phyloP scores from a whole-genome alignment of 1,140 invertebrate genomes.

The Melanaphis sacchari region DNA sequence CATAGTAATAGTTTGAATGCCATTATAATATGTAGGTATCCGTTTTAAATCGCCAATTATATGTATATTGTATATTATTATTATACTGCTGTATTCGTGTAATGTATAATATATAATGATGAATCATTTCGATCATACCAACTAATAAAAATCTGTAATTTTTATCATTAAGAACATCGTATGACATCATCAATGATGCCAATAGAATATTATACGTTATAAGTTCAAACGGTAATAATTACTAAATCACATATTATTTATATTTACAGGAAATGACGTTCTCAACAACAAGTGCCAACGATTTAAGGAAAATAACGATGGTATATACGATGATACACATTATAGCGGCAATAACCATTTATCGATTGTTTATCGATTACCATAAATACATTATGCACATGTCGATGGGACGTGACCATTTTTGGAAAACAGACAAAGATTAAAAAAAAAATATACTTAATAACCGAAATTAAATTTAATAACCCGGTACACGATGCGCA shows the following conservation, averaged over 20 bases:
- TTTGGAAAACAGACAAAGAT: not conserved
- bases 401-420: not conserved
- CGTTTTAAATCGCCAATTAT: not conserved
- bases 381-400: not conserved
- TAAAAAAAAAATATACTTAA: constrained; percentile 15
- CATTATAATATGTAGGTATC: not conserved
- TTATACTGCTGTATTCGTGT: not conserved
- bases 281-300: constrained; percentile 8
- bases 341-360: constrained; percentile 3
- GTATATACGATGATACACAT: not conserved
- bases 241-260: not conserved
- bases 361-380: constrained; percentile 19
- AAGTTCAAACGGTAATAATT: not conserved
- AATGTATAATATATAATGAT: not conserved
- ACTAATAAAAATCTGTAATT: not conserved
- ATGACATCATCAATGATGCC: not conserved
- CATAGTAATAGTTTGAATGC: not conserved
- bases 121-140: not conserved
- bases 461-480: constrained; percentile 10
- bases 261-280: constrained; percentile 24
- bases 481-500: not conserved
- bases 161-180: not conserved
- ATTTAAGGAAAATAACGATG: not conserved
- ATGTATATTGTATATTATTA: not conserved
- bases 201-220: not conserved